phyloP scores from a whole-genome alignment of 1,140 invertebrate genomes.

The Calycopis cecrops region DNA sequence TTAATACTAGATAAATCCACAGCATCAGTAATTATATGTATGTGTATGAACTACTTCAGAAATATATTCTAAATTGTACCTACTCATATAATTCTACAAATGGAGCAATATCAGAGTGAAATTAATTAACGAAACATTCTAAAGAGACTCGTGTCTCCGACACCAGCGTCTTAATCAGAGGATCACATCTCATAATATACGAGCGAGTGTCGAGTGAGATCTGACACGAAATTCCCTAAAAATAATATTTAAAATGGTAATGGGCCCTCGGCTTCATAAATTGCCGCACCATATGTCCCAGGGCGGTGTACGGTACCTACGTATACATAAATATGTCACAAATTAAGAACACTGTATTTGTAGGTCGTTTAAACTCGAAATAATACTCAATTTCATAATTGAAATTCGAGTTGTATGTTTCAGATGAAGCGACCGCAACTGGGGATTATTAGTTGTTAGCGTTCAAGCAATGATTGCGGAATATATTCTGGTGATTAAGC shows the following conservation, averaged over 20 bases:
- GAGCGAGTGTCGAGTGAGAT: conserved; percentile 67
- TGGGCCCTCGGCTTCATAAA: conserved; percentile 69
- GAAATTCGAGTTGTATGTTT: too few relatives aligned
- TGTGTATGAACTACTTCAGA: too few relatives aligned
- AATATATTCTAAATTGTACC: too few relatives aligned
- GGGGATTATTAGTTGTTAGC: too few relatives aligned
- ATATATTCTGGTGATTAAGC: too few relatives aligned
- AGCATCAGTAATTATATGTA: too few relatives aligned
- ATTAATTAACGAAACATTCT: conserved; percentile 63
- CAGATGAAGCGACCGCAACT: too few relatives aligned
- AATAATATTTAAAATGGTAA: conserved; percentile 76
- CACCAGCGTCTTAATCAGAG: conserved; percentile 67
- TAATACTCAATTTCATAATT: too few relatives aligned
- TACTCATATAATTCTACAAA: too few relatives aligned
- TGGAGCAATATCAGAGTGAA: conserved; percentile 11
- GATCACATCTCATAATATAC: conserved; percentile 72
- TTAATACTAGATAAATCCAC: too few relatives aligned
- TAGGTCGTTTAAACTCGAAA: background rate
- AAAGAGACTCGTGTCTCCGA: conserved; percentile 44
- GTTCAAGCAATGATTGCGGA: too few relatives aligned
- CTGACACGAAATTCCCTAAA: conserved; percentile 74
- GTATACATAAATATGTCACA: conserved; percentile 73
- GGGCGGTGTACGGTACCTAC: conserved; percentile 44
- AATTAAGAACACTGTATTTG: conserved; percentile 42
- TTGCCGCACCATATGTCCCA: conserved; percentile 70